phyloP scores from a whole-genome alignment of 2,797 vertebrate species.

The Cossypha heuglini region DNA sequence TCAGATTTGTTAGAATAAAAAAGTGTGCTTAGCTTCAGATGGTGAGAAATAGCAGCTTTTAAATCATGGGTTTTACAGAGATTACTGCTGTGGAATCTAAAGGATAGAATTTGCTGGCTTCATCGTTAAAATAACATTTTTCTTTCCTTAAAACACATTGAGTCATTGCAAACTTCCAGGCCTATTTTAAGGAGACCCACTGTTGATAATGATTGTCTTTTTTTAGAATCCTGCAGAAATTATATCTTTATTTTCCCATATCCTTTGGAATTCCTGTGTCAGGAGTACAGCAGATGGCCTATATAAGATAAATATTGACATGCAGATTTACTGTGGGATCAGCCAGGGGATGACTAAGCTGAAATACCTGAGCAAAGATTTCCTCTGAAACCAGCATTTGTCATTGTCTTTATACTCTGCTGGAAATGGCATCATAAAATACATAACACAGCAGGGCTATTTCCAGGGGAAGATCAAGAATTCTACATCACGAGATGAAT shows the following conservation, averaged over 20 bases:
- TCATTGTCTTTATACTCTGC: neutral
- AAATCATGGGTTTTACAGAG: neutral
- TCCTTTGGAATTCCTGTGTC: neutral
- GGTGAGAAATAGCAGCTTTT: slow-evolving; percentile 17
- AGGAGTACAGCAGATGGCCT: neutral
- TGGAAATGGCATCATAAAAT: neutral
- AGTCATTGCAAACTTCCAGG: neutral
- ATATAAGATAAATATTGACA: neutral
- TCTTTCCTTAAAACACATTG: neutral
- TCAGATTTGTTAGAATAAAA: slow-evolving; percentile 16
- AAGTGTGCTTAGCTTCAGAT: neutral
- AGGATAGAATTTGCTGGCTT: neutral
- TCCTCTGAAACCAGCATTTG: neutral
- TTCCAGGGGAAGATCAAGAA: neutral
- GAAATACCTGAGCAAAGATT: neutral
- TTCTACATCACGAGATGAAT: neutral
- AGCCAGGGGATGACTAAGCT: neutral
- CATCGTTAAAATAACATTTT: neutral
- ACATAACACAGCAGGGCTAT: neutral
- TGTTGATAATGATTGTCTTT: neutral
- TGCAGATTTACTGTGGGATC: neutral
- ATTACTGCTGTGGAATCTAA: neutral
- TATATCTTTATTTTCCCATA: neutral
- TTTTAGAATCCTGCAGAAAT: neutral
- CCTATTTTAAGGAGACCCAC: neutral